A percentile compares a stretch with the other conserved stretches of the same genome.
Evolutionary conservation across 2,113 vertebrate species (phyloP).

Genomic region (Mirounga angustirostris): DNA sequence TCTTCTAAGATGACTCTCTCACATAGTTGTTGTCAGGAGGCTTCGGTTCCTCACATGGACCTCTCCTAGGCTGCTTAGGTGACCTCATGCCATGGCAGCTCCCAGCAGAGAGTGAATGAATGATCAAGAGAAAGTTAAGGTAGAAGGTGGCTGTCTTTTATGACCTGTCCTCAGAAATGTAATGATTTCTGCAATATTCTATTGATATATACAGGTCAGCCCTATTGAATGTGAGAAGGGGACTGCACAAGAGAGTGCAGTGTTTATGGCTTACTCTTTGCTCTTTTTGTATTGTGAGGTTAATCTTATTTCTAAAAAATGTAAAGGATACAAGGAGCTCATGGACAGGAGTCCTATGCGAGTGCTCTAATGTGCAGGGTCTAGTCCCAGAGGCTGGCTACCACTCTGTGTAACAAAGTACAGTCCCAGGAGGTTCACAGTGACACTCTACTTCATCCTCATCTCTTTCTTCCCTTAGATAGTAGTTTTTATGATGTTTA

Average conservation of each 20-base stretch:
- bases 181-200: not conserved
- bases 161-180: not conserved
- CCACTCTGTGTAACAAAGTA: not conserved
- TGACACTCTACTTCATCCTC: not conserved
- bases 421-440: not conserved
- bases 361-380: not conserved
- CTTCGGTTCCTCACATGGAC: not conserved
- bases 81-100: not conserved
- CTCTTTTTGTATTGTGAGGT: not conserved
- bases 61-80: not conserved
- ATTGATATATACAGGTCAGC: not conserved
- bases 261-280: slow-evolving; percentile 30
- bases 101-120: not conserved
- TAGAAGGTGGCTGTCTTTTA: not conserved
- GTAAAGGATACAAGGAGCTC: not conserved
- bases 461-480: not conserved
- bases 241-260: not conserved
- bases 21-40: not conserved
- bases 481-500: not conserved
- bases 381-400: not conserved
- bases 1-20: not conserved
- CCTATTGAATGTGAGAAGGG: not conserved
- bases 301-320: not conserved
- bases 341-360: not conserved
- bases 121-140: not conserved